Evolutionary conservation across 92 coral and sea anemone genomes (phyloP), one percentile per base, ranked within the genome.

Genomic region (Phymanthus crucifer): DNA sequence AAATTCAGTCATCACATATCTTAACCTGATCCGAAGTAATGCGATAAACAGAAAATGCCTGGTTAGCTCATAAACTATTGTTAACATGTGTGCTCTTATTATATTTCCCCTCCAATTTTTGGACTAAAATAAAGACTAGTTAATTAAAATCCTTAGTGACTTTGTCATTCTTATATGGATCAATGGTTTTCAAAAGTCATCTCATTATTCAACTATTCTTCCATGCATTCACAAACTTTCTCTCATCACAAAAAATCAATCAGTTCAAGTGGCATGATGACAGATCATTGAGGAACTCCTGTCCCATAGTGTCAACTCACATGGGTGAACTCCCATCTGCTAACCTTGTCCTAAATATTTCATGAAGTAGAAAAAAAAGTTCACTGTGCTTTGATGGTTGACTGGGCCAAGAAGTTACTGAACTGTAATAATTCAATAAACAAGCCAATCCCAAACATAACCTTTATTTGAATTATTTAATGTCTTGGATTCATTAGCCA

Each of bases 371-470:
- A 54, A 27, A 61, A 10, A 61, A 27, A 61, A 11, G 1, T 34
- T 16, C n/a, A 14, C 19, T 69, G 47, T 33, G 56, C 4, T 79
- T 27, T 18, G 35, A 79, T 50, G 84, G 77, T 32, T 80, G 69
- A 56, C 3, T 80, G 57, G 40, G 13, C 57, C 21, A 35, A 12
- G 71, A 36, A 80, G 34, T 71, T 71, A 58, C 17, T 70, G 77
- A 52, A 70, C 77, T 69, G 75, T 19, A 71, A 52, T 58, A 31
- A 76, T 40, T 71, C 31, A 8, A 32, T 33, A 71, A 54, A 80
- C 84, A 71, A 26, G 48, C 84, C 84, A 80, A 80, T 80, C 84
- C 69, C 9, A 68, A 4, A 56, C 21, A 24, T 24, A 61, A 68
- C 73, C 74, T 27, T 19, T 23, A 40, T 35, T 47, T 72, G 18